These are phyloP conservation scores for Petromus typicus DNA, from an alignment of 2,113 vertebrate genomes.

Conservation along the genomic window DNA sequence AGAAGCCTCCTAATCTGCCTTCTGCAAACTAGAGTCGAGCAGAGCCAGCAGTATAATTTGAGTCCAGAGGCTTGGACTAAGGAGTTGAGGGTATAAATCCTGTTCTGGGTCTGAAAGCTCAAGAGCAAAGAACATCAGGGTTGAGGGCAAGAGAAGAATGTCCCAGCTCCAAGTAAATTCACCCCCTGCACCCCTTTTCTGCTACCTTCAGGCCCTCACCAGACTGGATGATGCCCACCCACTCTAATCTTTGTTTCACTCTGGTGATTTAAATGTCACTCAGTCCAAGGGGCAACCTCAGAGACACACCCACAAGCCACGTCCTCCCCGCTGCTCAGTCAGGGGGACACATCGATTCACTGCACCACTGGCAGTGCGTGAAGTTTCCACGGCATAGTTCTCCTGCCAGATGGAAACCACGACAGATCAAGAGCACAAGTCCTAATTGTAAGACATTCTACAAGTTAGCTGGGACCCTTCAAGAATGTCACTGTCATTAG, in stretches of 20 bases:
- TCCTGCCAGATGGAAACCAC: neutral
- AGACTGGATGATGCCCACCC: neutral
- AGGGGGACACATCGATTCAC: neutral
- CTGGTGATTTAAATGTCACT: neutral
- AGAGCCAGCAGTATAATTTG: no score
- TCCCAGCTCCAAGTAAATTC: neutral
- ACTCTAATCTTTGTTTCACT: neutral
- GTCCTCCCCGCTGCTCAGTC: neutral
- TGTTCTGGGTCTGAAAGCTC: neutral
- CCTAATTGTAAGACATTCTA: neutral
- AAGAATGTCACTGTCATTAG: neutral
- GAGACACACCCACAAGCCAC: neutral
- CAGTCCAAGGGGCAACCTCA: neutral
- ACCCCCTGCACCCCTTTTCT: no score
- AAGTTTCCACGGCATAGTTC: neutral
- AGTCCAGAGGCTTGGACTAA: neutral
- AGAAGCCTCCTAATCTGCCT: neutral
- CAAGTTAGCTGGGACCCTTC: neutral
- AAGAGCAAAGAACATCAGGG: neutral
- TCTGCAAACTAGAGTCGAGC: neutral
- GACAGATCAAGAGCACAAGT: constrained; percentile 20
- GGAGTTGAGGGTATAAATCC: neutral
- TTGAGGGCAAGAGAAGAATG: neutral
- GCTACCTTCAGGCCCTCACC: neutral
- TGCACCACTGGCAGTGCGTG: neutral